These are phyloP conservation scores for Alitta virens DNA, from an alignment of 2,888 invertebrate genomes.

Conservation along the genomic window DNA sequence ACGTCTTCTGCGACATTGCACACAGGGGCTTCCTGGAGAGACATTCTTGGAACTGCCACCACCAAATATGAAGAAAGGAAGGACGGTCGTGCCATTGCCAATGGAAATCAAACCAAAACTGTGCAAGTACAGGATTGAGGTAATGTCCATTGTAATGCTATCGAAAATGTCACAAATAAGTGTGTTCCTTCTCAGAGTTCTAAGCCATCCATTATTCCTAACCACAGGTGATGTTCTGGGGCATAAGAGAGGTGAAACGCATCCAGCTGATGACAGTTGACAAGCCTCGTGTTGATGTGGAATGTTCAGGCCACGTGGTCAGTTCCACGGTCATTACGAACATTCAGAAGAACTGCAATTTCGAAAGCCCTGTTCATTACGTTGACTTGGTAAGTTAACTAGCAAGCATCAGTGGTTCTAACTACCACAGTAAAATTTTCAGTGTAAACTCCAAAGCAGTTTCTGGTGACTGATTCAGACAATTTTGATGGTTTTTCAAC, in stretches of 20 bases:
- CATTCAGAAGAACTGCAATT: constrained; percentile 31
- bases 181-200: neutral
- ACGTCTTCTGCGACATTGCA: too few species aligned
- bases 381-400: constrained; percentile 34
- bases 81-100: constrained; percentile 27
- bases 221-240: constrained; percentile 38
- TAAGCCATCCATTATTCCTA: too few species aligned
- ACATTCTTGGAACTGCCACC: constrained; percentile 1
- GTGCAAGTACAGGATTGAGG: constrained; percentile 33
- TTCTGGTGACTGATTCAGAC: neutral
- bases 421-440: neutral
- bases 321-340: constrained; percentile 24
- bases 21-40: too few species aligned
- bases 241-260: constrained; percentile 31
- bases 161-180: neutral
- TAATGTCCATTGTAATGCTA: constrained; percentile 8
- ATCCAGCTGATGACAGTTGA: constrained; percentile 32
- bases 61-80: constrained; percentile 6
- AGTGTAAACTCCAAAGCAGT: neutral
- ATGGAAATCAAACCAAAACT: constrained; percentile 32
- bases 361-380: constrained; percentile 25
- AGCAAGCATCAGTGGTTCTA: neutral
- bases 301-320: constrained; percentile 26
- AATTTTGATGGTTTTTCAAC: neutral
- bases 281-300: constrained; percentile 30